Conservation (phyloP, 2,888 invertebrate species). For the Torymus auratus region DNA sequence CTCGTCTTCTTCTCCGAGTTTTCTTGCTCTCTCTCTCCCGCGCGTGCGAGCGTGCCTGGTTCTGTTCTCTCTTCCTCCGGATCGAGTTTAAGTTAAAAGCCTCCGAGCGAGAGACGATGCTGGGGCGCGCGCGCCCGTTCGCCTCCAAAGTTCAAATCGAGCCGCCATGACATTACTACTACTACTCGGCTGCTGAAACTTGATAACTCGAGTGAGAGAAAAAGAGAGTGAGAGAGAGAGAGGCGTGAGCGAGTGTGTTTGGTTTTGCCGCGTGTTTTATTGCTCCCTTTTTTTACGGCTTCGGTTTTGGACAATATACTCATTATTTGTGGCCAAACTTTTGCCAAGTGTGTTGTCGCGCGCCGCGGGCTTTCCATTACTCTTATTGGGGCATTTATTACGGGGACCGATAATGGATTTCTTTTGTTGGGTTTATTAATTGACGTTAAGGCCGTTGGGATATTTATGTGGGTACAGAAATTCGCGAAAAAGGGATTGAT, state of each 20-base stretch:
- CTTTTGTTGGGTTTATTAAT: constrained; percentile 1
- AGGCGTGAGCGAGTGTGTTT: constrained; percentile 2
- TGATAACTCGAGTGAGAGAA: constrained; percentile 23
- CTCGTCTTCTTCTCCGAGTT: constrained; percentile 50
- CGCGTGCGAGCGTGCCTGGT: not conserved
- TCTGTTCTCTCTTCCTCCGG: constrained; percentile 10
- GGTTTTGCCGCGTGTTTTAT: constrained; percentile 33
- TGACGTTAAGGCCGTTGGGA: no score
- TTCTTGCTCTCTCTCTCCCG: constrained; percentile 59
- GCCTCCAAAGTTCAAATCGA: constrained; percentile 56
- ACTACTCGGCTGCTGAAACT: constrained; percentile 24
- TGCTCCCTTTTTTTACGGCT: constrained; percentile 19
- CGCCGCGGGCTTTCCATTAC: constrained; percentile 17
- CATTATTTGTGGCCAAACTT: constrained; percentile 33
- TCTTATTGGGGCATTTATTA: constrained; percentile 27
- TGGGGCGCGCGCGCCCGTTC: constrained; percentile 21
- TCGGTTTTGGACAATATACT: constrained; percentile 39
- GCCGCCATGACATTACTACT: constrained; percentile 52
- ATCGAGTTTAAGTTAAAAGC: constrained; percentile 53
- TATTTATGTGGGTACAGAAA: no score
- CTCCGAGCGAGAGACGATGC: constrained; percentile 36
- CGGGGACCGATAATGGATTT: not conserved
- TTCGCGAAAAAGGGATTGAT: no score
- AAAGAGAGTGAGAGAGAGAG: no score
- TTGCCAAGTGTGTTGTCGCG: not conserved